Base-by-base conservation (phyloP, 2,113 vertebrate species). In the Cyanocitta stelleri region DNA sequence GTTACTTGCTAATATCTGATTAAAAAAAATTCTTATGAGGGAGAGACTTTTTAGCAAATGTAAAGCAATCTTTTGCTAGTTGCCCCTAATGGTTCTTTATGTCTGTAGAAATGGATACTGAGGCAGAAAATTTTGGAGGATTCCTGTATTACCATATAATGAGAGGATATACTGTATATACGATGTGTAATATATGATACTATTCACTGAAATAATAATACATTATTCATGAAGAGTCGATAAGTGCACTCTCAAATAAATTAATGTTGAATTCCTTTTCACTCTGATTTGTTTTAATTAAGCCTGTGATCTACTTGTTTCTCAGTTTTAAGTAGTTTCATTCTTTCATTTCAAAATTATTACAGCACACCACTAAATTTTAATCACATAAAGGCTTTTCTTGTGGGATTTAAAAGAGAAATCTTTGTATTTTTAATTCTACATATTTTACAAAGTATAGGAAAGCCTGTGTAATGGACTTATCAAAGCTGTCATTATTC, bases 401-500 rank as follows among this genome's bases (percentile, higher is more conserved):
- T 93, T 78, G 21, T 81, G 67, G 66, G 32, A 87, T 74, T 93
- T 78, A 59, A 94, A 93, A 72, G 56, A 82, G 72, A 76, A 74
- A 67, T 68, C 41, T 93, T 96, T 96, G n/a, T 88, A 49, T 81
- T 96, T 90, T 72, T 77, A 95, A 62, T 84, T 66, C 43, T 83
- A 74, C 55, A 13, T 73, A 81, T 79, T 91, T 96, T 95, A 83
- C 80, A 43, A 95, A 94, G 33, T 52, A 43, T 56, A 43, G 11
- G 21, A 33, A 79, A 74, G 85, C 19, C 48, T 90, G 26, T 75
- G 37, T 77, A 95, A 97, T 90, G 68, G 67, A 90, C 22, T 92
- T 89, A 97, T 96, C 92, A 97, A 91, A 95, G 79, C 58, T 87
- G 33, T 91, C 77, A 87, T 94, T 93, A 91, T 93, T 95, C 43